phyloP scores from a whole-genome alignment of 2,888 invertebrate genomes.

The Cheilosia variabilis region DNA sequence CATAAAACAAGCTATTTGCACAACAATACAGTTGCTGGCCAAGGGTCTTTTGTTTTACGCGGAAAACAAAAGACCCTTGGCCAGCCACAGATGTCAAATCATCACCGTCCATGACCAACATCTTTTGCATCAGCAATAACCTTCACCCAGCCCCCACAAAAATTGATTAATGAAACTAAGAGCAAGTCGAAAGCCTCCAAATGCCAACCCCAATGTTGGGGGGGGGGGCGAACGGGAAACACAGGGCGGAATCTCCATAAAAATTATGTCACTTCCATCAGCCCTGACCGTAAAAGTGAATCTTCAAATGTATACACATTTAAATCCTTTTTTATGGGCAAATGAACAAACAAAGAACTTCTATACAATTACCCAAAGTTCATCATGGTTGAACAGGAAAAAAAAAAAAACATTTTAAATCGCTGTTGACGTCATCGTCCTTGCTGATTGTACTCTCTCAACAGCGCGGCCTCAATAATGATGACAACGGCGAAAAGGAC shows the following conservation, averaged over 20 bases:
- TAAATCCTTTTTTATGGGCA: conserved; percentile 56
- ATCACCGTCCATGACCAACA: not conserved
- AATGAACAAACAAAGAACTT: conserved; percentile 58
- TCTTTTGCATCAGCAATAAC: not conserved
- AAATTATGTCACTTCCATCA: conserved; percentile 53
- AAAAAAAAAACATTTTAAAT: not conserved
- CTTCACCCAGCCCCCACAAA: not conserved
- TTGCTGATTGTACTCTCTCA: not conserved
- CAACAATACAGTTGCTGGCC: not conserved
- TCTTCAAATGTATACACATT: conserved; percentile 46
- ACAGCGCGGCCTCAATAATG: conserved; percentile 4
- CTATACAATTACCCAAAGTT: conserved; percentile 53
- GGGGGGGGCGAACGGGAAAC: not conserved
- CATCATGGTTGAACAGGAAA: conserved; percentile 25
- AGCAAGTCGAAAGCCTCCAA: not conserved
- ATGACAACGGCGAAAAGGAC: conserved; percentile 3
- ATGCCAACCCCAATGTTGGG: not conserved
- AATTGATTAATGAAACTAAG: conserved; percentile 21
- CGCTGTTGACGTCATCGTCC: not conserved
- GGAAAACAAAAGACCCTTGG: not conserved
- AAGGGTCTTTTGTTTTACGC: too few relatives aligned
- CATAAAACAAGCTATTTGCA: too few relatives aligned
- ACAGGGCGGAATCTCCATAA: conserved; percentile 10
- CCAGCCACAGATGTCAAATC: not conserved
- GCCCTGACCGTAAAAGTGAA: conserved; percentile 54